Evolutionary conservation across 2,888 invertebrate genomes (phyloP).

Genomic region (Stramonita haemastoma): DNA sequence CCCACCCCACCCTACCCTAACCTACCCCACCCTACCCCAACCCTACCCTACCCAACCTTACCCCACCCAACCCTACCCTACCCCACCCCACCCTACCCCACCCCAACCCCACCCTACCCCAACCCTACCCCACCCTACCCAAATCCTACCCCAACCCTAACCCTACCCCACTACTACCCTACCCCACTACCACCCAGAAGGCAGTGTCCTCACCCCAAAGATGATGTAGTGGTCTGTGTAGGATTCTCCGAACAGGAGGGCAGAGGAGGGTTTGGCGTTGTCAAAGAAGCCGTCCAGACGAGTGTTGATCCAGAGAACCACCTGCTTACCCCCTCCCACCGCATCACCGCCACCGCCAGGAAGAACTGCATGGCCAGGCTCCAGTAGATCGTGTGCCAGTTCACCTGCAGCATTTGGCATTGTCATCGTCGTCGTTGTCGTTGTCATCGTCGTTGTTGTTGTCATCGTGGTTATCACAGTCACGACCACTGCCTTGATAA

Average conservation of each 20-base stretch:
- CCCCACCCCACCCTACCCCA: too few species aligned
- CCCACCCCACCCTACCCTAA: too few species aligned
- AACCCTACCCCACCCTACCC: too few species aligned
- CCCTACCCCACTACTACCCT: too few species aligned
- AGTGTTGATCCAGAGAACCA: constrained; percentile 84
- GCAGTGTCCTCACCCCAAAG: constrained; percentile 84
- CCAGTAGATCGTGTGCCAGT: constrained; percentile 86
- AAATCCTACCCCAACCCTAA: too few species aligned
- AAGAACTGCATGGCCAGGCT: constrained; percentile 89
- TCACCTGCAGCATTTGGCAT: constrained; percentile 65
- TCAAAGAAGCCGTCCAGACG: constrained; percentile 87
- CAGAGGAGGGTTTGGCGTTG: constrained; percentile 87
- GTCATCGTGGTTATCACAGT: constrained; percentile 43
- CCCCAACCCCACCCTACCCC: too few species aligned
- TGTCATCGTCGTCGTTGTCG: background rate
- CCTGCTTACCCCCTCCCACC: constrained; percentile 78
- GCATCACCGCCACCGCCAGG: constrained; percentile 78
- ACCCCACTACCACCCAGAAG: background rate
- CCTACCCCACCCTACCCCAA: too few species aligned
- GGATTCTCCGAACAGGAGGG: constrained; percentile 88
- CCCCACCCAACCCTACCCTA: too few species aligned
- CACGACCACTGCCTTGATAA: constrained; percentile 81
- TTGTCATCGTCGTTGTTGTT: background rate
- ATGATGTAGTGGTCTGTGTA: constrained; percentile 84
- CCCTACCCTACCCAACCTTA: too few species aligned